Evolutionary conservation across 2,113 vertebrate genomes (phyloP), one percentile per base, ranked within the genome.

Genomic region (Vidua macroura): DNA sequence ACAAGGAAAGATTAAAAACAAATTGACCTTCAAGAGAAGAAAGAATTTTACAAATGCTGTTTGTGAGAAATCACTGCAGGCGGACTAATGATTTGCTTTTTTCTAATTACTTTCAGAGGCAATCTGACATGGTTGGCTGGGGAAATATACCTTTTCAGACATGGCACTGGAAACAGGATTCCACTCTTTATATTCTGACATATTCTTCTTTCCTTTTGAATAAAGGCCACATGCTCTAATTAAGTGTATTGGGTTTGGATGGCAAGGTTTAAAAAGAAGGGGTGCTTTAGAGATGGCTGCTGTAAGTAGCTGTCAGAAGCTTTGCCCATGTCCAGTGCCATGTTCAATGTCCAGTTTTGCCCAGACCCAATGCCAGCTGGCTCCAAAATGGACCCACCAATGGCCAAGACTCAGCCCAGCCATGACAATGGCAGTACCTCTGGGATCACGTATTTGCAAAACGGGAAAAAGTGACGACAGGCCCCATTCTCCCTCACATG

Each of bases 401-500:
- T 51, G 33, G 27, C 52, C 37, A 66, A 51, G 13, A 5, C 41
- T 22, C 7, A 63, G 30, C 20, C 24, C 13, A 30, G 10, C 24
- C 1, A 0, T 23, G 59, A 23, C 35, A 15, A 12, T 10, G 15
- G 22, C 33, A 52, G 37, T 16, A 39, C 10, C 10, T 52, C 68
- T 59, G 68, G 37, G 10, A 44, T 44, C 25, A 20, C 13, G 5
- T 6, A 31, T 33, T 51, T 66, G 2, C 51, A 43, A 66, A 28
- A 8, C 1, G 11, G 4, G 30, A 2, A 15, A 64, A 73, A 28
- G 19, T 3, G 6, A 39, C 4, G 1, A 2, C 23, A 84, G 11
- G 0, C 2, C 2, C 6, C 24, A 39, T 39, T 39, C 3, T 24
- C n/a, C 7, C 1, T 67, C 9, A 14, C 13, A 10, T 62, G 10